Percentiles rank a stretch among this genome's conserved stretches.
phyloP scores from a whole-genome alignment of 2,888 invertebrate species.

The Eupelmus urozonus region DNA sequence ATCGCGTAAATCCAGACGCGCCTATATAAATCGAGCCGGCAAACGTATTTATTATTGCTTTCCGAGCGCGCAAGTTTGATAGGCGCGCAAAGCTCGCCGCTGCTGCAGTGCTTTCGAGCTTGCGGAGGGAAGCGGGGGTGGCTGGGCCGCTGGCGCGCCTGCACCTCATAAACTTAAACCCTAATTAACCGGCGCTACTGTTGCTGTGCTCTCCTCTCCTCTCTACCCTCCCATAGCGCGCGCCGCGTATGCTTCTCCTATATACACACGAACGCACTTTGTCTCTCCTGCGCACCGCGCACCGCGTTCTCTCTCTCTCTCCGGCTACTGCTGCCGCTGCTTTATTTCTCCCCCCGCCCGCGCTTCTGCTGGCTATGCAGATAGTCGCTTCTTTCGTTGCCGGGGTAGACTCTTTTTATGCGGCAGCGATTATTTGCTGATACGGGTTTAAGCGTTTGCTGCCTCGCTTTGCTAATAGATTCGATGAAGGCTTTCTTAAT shows the following conservation, averaged over 20 bases:
- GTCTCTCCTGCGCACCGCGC: not conserved
- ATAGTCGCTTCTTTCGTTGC: conserved; percentile 19
- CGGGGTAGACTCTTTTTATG: not conserved
- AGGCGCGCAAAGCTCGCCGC: conserved; percentile 64
- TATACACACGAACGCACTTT: conserved; percentile 44
- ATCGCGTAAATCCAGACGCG: conserved; percentile 60
- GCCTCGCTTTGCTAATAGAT: no score
- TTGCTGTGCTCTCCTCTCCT: conserved; percentile 70
- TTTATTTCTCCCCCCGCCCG: conserved; percentile 7
- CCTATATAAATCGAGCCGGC: conserved; percentile 60
- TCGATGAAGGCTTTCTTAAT: no score
- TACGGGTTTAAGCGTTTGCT: no score
- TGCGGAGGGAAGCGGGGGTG: conserved; percentile 47
- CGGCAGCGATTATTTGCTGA: conserved; percentile 15
- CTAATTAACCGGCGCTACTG: conserved; percentile 78
- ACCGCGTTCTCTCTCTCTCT: conserved; percentile 41
- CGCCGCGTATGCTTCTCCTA: conserved; percentile 43
- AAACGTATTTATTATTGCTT: conserved; percentile 70
- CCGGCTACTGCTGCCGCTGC: conserved; percentile 19
- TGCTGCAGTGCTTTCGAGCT: conserved; percentile 38
- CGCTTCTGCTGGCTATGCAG: not conserved
- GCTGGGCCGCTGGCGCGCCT: conserved; percentile 74
- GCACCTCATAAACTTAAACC: conserved; percentile 78
- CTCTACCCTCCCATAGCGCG: conserved; percentile 34
- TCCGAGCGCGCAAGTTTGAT: conserved; percentile 69